These are phyloP conservation scores for Cynocephalus volans DNA, from an alignment of 2,113 vertebrate species.

Conservation along the genomic window DNA sequence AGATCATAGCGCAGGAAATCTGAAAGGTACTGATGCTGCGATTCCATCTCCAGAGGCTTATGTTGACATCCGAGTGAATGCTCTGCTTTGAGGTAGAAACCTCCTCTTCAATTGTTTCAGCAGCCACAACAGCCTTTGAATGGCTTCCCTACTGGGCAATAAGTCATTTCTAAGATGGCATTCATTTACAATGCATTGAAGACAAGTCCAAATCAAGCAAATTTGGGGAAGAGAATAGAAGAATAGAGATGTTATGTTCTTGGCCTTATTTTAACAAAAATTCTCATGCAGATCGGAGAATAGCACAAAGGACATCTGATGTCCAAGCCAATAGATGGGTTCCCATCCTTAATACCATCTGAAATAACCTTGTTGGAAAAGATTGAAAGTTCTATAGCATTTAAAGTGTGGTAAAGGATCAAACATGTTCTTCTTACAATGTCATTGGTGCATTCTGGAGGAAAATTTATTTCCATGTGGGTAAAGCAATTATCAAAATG, in stretches of 20 bases:
- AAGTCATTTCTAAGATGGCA: background rate
- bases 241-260: background rate
- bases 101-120: background rate
- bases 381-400: background rate
- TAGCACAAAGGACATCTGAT: background rate
- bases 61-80: background rate
- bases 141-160: background rate
- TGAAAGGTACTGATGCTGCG: background rate
- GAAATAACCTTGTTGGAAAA: background rate
- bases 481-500: background rate
- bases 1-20: background rate
- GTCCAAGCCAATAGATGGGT: background rate
- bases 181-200: background rate
- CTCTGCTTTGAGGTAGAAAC: background rate
- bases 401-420: background rate
- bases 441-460: background rate
- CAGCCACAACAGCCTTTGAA: background rate
- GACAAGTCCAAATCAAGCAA: background rate
- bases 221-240: background rate
- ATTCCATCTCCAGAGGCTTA: background rate
- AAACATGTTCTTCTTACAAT: background rate
- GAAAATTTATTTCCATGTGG: background rate
- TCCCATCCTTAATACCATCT: background rate
- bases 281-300: background rate
- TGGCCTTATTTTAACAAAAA: conserved; percentile 12